Conservation (phyloP, 1,140 invertebrate genomes). For the Drosophila pectinifera region DNA sequence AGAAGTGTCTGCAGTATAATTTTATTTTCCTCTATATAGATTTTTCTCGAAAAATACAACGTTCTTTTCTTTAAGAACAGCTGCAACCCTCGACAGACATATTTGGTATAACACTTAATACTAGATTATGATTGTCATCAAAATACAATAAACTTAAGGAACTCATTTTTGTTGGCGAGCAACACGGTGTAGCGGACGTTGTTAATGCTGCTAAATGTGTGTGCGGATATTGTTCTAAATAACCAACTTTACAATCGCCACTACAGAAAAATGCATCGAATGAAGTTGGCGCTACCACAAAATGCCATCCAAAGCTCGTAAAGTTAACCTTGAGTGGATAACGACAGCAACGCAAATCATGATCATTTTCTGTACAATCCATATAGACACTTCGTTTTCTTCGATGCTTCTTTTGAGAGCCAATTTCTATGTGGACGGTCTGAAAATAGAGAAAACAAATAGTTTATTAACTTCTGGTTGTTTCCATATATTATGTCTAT, state of each 20-base stretch:
- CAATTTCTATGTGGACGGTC: constrained; percentile 93
- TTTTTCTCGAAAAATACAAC: neutral
- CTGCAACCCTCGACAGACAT: constrained; percentile 98
- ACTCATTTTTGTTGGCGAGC: constrained; percentile 94
- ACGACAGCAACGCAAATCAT: constrained; percentile 93
- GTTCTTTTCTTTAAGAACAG: constrained; percentile 89
- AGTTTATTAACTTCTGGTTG: neutral
- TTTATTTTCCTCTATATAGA: neutral
- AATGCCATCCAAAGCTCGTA: constrained; percentile 98
- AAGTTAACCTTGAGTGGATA: constrained; percentile 98
- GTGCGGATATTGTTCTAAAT: constrained; percentile 96
- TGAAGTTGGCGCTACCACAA: constrained; percentile 97
- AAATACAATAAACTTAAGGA: constrained; percentile 97
- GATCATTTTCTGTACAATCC: constrained; percentile 83
- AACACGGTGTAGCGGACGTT: constrained; percentile 92
- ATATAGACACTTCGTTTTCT: constrained; percentile 88
- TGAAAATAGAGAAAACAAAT: constrained; percentile 85
- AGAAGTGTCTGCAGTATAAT: no score
- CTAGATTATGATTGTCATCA: constrained; percentile 94
- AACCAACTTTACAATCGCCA: constrained; percentile 96
- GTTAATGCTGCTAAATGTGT: constrained; percentile 95
- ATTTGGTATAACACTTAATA: constrained; percentile 94
- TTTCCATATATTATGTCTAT: no score
- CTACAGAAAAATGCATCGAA: constrained; percentile 99
- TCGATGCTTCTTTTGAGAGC: constrained; percentile 88